Evolutionary conservation across 2,888 invertebrate genomes (phyloP).

Genomic region (Diogma glabrata): DNA sequence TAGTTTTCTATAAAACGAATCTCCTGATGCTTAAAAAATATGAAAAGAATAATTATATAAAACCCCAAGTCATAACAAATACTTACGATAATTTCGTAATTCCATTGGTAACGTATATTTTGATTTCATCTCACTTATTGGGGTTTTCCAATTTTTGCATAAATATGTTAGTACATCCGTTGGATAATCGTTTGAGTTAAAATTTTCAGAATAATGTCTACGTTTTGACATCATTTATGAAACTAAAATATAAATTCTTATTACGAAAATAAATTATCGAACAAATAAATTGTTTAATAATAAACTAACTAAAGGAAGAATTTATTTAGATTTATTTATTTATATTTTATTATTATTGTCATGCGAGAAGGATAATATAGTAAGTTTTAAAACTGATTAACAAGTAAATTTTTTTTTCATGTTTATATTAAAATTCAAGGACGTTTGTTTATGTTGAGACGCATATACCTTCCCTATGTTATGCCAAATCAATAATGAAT

Average conservation of each 20-base stretch:
- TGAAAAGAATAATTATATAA: background rate
- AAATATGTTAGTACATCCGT: slow-evolving; percentile 6
- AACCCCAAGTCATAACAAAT: no score
- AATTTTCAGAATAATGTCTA: slow-evolving; percentile 7
- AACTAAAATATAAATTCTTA: background rate
- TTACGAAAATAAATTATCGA: background rate
- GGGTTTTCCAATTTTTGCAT: slow-evolving; percentile 6
- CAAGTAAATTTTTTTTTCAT: no score
- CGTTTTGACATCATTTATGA: slow-evolving; percentile 9
- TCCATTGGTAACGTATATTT: slow-evolving; percentile 1
- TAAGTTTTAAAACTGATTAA: no score
- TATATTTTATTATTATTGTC: no score
- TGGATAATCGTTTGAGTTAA: slow-evolving; percentile 6
- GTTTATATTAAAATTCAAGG: no score
- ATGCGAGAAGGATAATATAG: no score
- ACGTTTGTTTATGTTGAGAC: no score
- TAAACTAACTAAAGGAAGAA: no score
- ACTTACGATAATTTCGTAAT: slow-evolving; percentile 3
- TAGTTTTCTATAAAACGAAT: slow-evolving; percentile 6
- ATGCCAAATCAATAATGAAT: no score
- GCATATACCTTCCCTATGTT: no score
- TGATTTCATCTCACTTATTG: slow-evolving; percentile 4
- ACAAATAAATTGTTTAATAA: no score
- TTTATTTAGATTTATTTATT: no score
- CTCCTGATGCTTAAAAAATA: slow-evolving; percentile 2